Conservation (phyloP, 1,140 invertebrate species). For the Neodiprion lecontei region DNA sequence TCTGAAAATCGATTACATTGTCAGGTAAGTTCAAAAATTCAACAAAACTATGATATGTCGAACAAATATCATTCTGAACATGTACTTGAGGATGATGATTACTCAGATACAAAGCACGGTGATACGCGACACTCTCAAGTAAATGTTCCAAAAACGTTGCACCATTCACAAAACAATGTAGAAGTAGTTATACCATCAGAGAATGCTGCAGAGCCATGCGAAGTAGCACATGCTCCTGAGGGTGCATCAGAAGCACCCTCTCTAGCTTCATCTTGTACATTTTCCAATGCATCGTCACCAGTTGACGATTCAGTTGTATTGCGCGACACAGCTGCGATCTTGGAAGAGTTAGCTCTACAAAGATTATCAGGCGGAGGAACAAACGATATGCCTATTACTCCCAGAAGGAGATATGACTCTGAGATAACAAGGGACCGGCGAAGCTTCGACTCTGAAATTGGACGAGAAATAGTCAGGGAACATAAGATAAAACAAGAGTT, state of each 20-base stretch:
- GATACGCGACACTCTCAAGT: background rate
- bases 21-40: background rate
- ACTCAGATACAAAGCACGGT: background rate
- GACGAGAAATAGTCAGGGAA: constrained; percentile 62
- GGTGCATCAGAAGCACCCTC: constrained; percentile 48
- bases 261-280: constrained; percentile 43
- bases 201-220: constrained; percentile 52
- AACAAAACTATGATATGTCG: constrained; percentile 17
- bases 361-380: constrained; percentile 49
- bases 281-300: constrained; percentile 48
- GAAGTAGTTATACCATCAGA: constrained; percentile 51
- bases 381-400: constrained; percentile 29
- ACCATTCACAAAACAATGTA: constrained; percentile 26
- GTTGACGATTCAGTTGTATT: constrained; percentile 47
- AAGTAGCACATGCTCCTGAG: constrained; percentile 53
- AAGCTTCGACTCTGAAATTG: constrained; percentile 65
- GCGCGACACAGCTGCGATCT: constrained; percentile 52
- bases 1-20: background rate
- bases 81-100: background rate
- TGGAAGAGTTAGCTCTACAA: constrained; percentile 55
- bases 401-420: constrained; percentile 42
- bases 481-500: constrained; percentile 62
- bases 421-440: constrained; percentile 48
- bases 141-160: background rate
- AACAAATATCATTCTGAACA: background rate